Evolutionary conservation across 2,888 invertebrate genomes (phyloP).

Genomic region (Masnerella sp.): DNA sequence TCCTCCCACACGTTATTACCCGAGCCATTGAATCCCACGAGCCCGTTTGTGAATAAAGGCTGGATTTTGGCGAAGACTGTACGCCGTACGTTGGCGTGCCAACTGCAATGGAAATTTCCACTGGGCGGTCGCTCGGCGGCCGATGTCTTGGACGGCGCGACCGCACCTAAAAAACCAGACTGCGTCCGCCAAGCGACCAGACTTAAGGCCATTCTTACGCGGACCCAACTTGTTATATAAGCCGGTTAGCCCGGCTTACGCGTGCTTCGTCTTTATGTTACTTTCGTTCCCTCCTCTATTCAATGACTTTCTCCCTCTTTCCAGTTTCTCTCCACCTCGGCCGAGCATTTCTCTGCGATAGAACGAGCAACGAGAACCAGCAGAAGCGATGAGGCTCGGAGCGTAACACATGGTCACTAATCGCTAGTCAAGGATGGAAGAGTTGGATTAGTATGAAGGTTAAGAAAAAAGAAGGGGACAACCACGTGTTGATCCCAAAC

Average conservation of each 20-base stretch:
- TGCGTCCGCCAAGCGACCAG: conserved; percentile 61
- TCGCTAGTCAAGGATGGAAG: no score
- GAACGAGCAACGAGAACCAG: neutral
- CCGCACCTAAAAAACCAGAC: conserved; percentile 69
- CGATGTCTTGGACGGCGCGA: conserved; percentile 66
- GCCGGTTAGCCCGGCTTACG: conserved; percentile 54
- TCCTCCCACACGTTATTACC: conserved; percentile 4
- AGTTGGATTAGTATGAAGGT: no score
- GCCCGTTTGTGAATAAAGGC: conserved; percentile 7
- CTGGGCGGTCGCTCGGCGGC: conserved; percentile 66
- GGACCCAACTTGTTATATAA: conserved; percentile 58
- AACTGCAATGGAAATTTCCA: conserved; percentile 77
- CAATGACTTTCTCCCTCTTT: conserved; percentile 44
- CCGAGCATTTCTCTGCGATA: conserved; percentile 5
- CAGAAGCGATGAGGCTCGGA: no score
- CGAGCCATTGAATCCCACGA: conserved; percentile 6
- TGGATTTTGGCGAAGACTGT: conserved; percentile 70
- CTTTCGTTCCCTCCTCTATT: conserved; percentile 57
- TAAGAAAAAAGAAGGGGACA: no score
- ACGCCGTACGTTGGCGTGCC: conserved; percentile 70
- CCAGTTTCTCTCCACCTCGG: conserved; percentile 32
- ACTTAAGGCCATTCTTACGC: conserved; percentile 62
- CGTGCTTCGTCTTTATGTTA: conserved; percentile 52
- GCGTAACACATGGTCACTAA: no score
- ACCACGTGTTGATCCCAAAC: no score